Conservation (phyloP, 2,113 vertebrate genomes). For the Heterochromis multidens region DNA sequence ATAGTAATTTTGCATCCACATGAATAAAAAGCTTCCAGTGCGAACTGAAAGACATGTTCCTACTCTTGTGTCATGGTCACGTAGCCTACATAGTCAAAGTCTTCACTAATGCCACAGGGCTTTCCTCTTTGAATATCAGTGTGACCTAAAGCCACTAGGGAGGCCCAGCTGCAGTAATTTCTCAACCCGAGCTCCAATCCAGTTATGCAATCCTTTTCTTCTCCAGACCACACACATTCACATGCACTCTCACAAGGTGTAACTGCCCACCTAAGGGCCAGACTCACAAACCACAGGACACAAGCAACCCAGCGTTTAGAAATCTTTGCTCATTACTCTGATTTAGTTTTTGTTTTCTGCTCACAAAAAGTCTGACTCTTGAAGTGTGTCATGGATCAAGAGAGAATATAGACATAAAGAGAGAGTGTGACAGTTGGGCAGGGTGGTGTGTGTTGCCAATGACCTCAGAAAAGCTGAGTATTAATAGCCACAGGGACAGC, state of each 20-base stretch:
- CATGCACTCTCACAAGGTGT: background rate
- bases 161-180: conserved; percentile 1
- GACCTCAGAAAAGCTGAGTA: conserved; percentile 57
- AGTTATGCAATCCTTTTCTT: conserved; percentile 36
- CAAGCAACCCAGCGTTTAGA: background rate
- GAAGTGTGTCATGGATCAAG: background rate
- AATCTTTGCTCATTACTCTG: background rate
- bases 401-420: background rate
- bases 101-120: background rate
- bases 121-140: conserved; percentile 10
- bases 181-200: conserved; percentile 15
- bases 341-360: background rate
- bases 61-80: background rate
- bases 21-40: background rate
- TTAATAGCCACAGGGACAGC: conserved; percentile 56
- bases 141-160: background rate
- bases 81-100: background rate
- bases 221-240: conserved; percentile 17
- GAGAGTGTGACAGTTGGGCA: background rate
- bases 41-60: background rate
- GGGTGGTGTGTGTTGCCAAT: conserved; percentile 27
- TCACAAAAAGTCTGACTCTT: conserved; percentile 3
- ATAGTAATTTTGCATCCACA: background rate
- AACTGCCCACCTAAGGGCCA: background rate
- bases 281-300: conserved; percentile 11